Evolutionary conservation across 53 echinoderm and acorn worm genomes (phyloP), one percentile per base, ranked within the genome.

Genomic region (Arbacia lixula): DNA sequence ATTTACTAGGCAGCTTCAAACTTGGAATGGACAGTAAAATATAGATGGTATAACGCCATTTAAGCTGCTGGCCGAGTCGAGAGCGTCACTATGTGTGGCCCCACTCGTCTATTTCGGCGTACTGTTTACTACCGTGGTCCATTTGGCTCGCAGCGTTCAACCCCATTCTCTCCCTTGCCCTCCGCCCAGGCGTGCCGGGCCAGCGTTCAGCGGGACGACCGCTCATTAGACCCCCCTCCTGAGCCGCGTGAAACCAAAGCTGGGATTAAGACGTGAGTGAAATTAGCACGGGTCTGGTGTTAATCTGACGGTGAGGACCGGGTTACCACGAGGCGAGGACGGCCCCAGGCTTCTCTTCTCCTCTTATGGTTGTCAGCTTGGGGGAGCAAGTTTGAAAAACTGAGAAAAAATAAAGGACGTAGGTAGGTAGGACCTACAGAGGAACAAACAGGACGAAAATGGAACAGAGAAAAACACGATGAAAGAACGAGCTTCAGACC

Each of bases 211-310:
- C 78, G 60, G 78, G 78, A 77, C 60, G 78, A 58, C 57, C 39
- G 10, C 78, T 77, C 53, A 77, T 77, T 77, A 77, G 78, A 74
- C 78, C 78, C 78, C 72, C 78, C 78, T 58, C 78, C 58, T 77
- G 78, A 31, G 78, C 31, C 58, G 78, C 35, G 56, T 77, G 78
- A 77, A 77, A 77, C 78, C 78, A 77, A 77, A 77, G 17, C 78
- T 77, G 60, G 78, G 78, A 77, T 77, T 77, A 77, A 77, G 78
- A 77, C 78, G 56, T 56, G 78, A 58, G 78, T 77, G 78, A 77
- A 77, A 77, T 77, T 77, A 77, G 78, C 57, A 77, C 53, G 60
- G 60, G 78, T 58, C 78, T 77, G 78, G 78, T 57, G 82, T 64
- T 81, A 81, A 81, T 81, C 82, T 81, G 14, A 20, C 21, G 42